Evolutionary conservation across 2,797 vertebrate genomes (phyloP).

Genomic region (Melanotaenia maccullochi): DNA sequence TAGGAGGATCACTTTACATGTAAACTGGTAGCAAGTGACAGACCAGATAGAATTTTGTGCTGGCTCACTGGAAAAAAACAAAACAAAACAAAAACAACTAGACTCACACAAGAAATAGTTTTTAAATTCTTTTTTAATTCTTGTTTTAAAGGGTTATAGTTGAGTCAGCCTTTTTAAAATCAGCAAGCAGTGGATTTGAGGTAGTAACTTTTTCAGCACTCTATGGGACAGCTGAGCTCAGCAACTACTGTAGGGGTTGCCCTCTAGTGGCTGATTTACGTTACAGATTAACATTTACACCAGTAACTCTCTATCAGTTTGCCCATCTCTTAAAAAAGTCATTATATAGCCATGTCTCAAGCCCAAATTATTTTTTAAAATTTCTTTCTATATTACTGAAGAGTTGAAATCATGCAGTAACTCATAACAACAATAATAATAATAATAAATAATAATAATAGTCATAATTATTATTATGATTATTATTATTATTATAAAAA

Average conservation of each 20-base stretch:
- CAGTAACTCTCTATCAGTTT: background rate
- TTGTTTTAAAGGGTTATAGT: constrained; percentile 28
- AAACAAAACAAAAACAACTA: background rate
- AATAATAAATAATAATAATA: background rate
- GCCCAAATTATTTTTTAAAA: background rate
- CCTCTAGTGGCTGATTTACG: constrained; percentile 63
- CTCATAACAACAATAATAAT: background rate
- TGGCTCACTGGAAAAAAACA: constrained; percentile 35
- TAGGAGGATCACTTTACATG: constrained; percentile 65
- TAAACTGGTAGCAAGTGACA: constrained; percentile 61
- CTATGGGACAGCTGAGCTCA: constrained; percentile 51
- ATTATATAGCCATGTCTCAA: background rate
- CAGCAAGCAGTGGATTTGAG: constrained; percentile 42
- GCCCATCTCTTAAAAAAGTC: background rate
- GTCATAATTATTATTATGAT: no score
- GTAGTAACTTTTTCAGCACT: constrained; percentile 36
- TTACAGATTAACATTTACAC: background rate
- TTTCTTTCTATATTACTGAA: background rate
- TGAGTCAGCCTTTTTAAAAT: constrained; percentile 50
- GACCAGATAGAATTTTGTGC: constrained; percentile 32
- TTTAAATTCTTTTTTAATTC: constrained; percentile 40
- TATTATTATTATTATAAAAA: background rate
- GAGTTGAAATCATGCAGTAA: background rate
- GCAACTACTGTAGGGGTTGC: constrained; percentile 40
- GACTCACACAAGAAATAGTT: constrained; percentile 22